Evolutionary conservation across 2,888 invertebrate species (phyloP).

Genomic region (Sesia apiformis): DNA sequence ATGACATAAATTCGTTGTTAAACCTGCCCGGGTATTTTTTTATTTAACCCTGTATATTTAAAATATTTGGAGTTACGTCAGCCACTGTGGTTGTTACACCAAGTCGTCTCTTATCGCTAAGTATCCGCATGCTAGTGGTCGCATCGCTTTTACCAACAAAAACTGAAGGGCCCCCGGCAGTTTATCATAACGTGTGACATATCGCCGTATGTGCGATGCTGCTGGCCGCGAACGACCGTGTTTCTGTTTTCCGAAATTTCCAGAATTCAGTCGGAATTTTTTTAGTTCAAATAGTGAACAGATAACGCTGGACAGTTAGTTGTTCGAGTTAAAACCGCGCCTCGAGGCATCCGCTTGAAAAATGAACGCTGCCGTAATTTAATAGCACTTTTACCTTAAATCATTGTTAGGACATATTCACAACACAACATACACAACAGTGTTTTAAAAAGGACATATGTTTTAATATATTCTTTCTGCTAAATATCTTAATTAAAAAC

Average conservation of each 20-base stretch:
- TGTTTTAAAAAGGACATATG: too few species aligned
- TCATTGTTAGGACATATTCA: too few species aligned
- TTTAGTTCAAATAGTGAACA: conserved; percentile 29
- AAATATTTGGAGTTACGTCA: neutral
- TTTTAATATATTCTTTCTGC: too few species aligned
- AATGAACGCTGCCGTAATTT: conserved; percentile 13
- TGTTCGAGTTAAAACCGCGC: conserved; percentile 34
- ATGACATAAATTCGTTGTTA: too few species aligned
- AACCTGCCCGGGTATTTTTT: too few species aligned
- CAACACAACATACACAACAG: too few species aligned
- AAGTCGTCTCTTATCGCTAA: neutral
- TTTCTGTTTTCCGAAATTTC: conserved; percentile 14
- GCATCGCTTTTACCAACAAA: conserved; percentile 4
- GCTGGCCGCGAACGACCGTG: conserved; percentile 5
- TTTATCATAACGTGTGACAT: conserved; percentile 41
- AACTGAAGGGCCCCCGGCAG: conserved; percentile 24
- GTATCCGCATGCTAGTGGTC: neutral
- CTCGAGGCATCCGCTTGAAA: conserved; percentile 24
- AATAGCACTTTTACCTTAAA: conserved; percentile 1
- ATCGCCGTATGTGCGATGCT: conserved; percentile 27
- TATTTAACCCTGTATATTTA: too few species aligned
- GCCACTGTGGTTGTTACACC: neutral
- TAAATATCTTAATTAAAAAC: too few species aligned
- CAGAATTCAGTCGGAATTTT: conserved; percentile 18
- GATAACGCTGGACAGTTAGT: conserved; percentile 29